Evolutionary conservation across 2,888 invertebrate species (phyloP).

Genomic region (Dichetophora obliterata): DNA sequence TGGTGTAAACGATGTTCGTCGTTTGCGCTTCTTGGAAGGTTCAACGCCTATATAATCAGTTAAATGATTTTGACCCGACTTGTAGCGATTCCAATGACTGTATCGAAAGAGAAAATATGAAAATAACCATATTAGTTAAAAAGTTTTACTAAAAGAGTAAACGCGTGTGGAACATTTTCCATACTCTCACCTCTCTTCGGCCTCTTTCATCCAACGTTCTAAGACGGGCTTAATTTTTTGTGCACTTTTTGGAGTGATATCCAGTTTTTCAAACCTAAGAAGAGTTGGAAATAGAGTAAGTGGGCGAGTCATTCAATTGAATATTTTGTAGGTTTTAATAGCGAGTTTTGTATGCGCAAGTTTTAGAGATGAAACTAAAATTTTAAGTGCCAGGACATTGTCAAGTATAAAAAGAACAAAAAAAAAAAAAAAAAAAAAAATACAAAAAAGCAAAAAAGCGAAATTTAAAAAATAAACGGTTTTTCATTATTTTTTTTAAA

Average conservation of each 20-base stretch:
- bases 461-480: neutral
- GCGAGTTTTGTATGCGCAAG: slow-evolving; percentile 48
- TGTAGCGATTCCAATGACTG: slow-evolving; percentile 83
- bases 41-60: slow-evolving; percentile 97
- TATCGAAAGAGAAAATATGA: slow-evolving; percentile 34
- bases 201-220: slow-evolving; percentile 99
- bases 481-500: slow-evolving; percentile 2
- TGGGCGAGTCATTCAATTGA: neutral
- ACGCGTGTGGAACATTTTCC: slow-evolving; percentile 65
- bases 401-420: slow-evolving; percentile 64
- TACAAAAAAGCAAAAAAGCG: slow-evolving; percentile 39
- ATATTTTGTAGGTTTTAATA: neutral
- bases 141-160: slow-evolving; percentile 40
- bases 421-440: slow-evolving; percentile 33
- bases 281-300: slow-evolving; percentile 9
- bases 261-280: slow-evolving; percentile 96
- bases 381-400: slow-evolving; percentile 78
- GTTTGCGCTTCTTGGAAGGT: slow-evolving; percentile 95
- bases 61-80: slow-evolving; percentile 91
- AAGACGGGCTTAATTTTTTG: slow-evolving; percentile 99
- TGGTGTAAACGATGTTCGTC: slow-evolving; percentile 96
- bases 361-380: slow-evolving; percentile 29
- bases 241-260: slow-evolving; percentile 99
- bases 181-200: slow-evolving; percentile 88
- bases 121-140: slow-evolving; percentile 31